These are phyloP conservation scores for Coluber constrictor DNA, from an alignment of 2,797 vertebrate genomes.

Conservation along the genomic window DNA sequence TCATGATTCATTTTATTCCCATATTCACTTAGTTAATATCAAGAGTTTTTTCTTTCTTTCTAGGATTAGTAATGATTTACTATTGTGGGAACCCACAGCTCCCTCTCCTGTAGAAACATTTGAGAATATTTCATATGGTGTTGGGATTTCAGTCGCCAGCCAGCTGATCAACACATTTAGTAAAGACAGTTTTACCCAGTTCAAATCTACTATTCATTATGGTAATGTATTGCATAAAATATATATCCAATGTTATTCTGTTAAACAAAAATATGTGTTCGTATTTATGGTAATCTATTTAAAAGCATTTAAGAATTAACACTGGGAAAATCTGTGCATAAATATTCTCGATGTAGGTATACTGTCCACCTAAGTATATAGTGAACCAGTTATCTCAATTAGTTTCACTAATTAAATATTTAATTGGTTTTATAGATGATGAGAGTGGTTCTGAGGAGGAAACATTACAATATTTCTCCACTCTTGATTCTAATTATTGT, in stretches of 20 bases:
- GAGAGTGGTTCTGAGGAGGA: conserved; percentile 97
- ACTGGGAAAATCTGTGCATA: not conserved
- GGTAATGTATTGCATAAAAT: conserved; percentile 73
- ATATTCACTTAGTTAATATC: not conserved
- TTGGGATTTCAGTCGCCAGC: conserved; percentile 95
- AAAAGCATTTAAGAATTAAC: conserved; percentile 27
- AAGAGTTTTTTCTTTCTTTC: conserved; percentile 43
- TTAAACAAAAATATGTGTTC: not conserved
- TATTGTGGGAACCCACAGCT: conserved; percentile 97
- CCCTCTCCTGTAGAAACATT: conserved; percentile 97
- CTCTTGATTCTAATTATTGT: conserved; percentile 82
- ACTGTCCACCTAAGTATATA: not conserved
- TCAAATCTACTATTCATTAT: conserved; percentile 87
- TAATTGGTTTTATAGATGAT: conserved; percentile 78
- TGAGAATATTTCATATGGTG: conserved; percentile 91
- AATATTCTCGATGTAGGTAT: not conserved
- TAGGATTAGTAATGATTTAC: conserved; percentile 95
- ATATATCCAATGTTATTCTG: conserved; percentile 26
- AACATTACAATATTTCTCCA: conserved; percentile 83
- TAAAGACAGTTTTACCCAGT: conserved; percentile 91
- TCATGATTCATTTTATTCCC: not conserved
- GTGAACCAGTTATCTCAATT: not conserved
- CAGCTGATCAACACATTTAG: conserved; percentile 94
- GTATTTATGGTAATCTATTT: not conserved
- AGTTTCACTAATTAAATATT: conserved; percentile 6